phyloP scores from a whole-genome alignment of 2,113 vertebrate species.

The Rhynchopsitta pachyrhyncha region DNA sequence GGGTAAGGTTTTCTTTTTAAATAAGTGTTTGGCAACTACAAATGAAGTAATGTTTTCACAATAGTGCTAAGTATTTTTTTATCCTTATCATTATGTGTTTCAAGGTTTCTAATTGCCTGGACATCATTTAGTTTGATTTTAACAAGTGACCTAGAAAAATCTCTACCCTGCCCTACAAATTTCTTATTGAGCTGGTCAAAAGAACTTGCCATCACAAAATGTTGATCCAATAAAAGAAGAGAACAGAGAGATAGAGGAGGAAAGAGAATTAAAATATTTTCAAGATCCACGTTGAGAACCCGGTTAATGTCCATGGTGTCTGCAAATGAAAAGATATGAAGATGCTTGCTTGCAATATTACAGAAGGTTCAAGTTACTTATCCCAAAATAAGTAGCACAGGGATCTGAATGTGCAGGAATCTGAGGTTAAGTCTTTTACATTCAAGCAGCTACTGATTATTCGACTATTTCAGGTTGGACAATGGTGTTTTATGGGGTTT shows the following conservation, averaged over 20 bases:
- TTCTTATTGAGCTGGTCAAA: neutral
- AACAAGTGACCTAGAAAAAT: neutral
- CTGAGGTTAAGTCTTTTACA: neutral
- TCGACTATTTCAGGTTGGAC: neutral
- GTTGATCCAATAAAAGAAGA: neutral
- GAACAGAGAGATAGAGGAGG: accelerated
- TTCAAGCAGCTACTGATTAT: neutral
- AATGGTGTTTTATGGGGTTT: neutral
- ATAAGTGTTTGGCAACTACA: neutral
- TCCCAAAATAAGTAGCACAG: neutral
- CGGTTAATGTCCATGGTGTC: neutral
- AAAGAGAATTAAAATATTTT: neutral
- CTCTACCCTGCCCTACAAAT: accelerated
- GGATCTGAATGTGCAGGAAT: neutral
- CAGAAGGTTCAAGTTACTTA: neutral
- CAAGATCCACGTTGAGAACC: neutral
- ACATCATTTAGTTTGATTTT: neutral
- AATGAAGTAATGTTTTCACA: neutral
- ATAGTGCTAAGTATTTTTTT: neutral
- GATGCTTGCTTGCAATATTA: neutral
- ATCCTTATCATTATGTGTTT: neutral
- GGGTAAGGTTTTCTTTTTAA: neutral
- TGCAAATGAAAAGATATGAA: neutral
- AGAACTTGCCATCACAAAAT: neutral
- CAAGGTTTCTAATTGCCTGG: neutral